Percentiles rank a stretch among this genome's conserved stretches.
These are phyloP conservation scores for Apotomis betuletana DNA, from an alignment of 2,888 invertebrate species.

Conservation along the genomic window DNA sequence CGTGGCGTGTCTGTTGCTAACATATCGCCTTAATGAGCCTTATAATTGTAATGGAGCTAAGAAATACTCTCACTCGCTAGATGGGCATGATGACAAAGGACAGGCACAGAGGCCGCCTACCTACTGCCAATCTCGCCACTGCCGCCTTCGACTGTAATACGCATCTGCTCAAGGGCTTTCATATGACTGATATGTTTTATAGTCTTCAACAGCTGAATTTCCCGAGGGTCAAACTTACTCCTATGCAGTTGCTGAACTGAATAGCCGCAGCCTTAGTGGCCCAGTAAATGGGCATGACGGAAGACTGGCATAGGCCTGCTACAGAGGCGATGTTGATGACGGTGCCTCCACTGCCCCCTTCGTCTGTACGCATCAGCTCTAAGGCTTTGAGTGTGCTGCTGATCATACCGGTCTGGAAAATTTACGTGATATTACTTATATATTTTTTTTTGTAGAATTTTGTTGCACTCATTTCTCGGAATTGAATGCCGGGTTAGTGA, in stretches of 20 bases:
- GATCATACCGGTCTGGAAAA: constrained; percentile 33
- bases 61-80: no score
- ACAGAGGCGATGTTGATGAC: constrained; percentile 73
- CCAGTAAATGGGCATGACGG: constrained; percentile 65
- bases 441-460: no score
- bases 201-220: constrained; percentile 48
- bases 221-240: constrained; percentile 56
- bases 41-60: no score
- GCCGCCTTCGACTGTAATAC: constrained; percentile 62
- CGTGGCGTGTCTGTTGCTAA: no score
- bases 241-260: constrained; percentile 72
- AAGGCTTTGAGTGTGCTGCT: constrained; percentile 67
- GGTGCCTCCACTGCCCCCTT: constrained; percentile 68
- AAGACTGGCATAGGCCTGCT: constrained; percentile 58
- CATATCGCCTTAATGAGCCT: no score
- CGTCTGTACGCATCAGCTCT: constrained; percentile 68
- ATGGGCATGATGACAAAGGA: no score
- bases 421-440: no score
- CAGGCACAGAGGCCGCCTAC: no score
- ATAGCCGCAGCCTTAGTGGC: constrained; percentile 73
- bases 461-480: no score
- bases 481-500: no score
- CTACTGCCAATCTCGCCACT: constrained; percentile 61
- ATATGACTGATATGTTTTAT: constrained; percentile 62
- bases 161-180: constrained; percentile 69